A percentile compares a stretch with the other conserved stretches of the same genome.
Conservation (phyloP, 2,888 invertebrate species). For the Amphipyra berbera region DNA sequence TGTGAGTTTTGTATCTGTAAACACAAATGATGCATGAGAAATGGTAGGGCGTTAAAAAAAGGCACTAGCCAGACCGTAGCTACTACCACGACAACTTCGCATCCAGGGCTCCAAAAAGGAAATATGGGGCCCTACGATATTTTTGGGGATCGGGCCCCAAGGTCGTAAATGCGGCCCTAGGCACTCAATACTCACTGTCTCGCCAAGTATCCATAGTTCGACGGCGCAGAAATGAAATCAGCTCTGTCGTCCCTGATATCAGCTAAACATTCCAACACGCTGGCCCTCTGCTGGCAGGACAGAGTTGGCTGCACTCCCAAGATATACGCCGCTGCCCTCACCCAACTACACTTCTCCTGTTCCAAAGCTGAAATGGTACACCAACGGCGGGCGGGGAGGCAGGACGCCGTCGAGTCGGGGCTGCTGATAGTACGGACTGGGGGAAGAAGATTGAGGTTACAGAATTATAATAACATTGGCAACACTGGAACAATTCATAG, state of each 20-base stretch:
- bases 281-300: slow-evolving; percentile 83
- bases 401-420: slow-evolving; percentile 68
- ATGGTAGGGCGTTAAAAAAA: too few relatives aligned
- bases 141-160: too few relatives aligned
- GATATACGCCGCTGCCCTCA: slow-evolving; percentile 86
- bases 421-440: slow-evolving; percentile 74
- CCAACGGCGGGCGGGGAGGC: slow-evolving; percentile 88
- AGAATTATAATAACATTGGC: too few relatives aligned
- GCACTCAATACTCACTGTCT: slow-evolving; percentile 86
- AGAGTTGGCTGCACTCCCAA: slow-evolving; percentile 91
- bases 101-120: too few relatives aligned
- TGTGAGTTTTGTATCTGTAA: too few relatives aligned
- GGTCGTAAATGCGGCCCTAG: too few relatives aligned
- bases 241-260: slow-evolving; percentile 85
- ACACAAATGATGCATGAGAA: too few relatives aligned
- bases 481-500: too few relatives aligned
- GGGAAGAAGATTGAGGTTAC: slow-evolving; percentile 11
- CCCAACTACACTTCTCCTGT: slow-evolving; percentile 90
- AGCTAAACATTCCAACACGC: slow-evolving; percentile 87
- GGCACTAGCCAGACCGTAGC: too few relatives aligned
- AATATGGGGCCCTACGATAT: too few relatives aligned
- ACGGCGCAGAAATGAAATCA: slow-evolving; percentile 90
- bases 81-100: too few relatives aligned
- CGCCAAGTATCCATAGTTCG: slow-evolving; percentile 91
- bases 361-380: slow-evolving; percentile 89